phyloP scores from a whole-genome alignment of 2,797 vertebrate species.

The Esox masquinongy region DNA sequence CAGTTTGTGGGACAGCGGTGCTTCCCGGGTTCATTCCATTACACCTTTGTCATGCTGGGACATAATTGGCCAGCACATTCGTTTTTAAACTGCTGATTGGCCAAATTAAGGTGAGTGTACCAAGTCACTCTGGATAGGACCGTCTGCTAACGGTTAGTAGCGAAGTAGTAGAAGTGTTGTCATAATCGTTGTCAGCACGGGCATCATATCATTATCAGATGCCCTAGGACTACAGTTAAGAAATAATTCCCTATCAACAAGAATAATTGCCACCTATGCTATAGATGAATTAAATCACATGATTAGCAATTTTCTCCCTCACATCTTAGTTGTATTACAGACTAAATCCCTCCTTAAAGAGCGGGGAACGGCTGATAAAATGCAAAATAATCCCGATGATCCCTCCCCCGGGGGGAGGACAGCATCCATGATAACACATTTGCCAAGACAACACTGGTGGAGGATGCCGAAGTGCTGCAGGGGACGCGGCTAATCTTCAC shows the following conservation, averaged over 20 bases:
- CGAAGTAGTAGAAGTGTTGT: not conserved
- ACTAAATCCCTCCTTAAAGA: slow-evolving; percentile 40
- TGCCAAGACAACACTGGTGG: slow-evolving; percentile 36
- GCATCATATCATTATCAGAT: not conserved
- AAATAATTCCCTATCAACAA: slow-evolving; percentile 17
- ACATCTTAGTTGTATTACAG: slow-evolving; percentile 41
- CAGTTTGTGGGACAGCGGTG: too few species aligned
- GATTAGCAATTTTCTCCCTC: slow-evolving; percentile 16
- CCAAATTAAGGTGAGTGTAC: not conserved
- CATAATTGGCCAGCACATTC: too few species aligned
- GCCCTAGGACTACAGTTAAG: slow-evolving; percentile 1
- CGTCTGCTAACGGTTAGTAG: not conserved
- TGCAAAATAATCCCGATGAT: slow-evolving; percentile 49
- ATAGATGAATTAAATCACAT: slow-evolving; percentile 5
- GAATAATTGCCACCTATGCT: not conserved
- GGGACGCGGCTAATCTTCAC: slow-evolving; percentile 38
- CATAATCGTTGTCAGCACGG: not conserved
- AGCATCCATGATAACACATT: slow-evolving; percentile 39
- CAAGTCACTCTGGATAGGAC: too few species aligned
- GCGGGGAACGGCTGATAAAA: slow-evolving; percentile 30
- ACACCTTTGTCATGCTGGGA: too few species aligned
- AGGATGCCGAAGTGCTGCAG: slow-evolving; percentile 6
- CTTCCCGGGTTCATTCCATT: too few species aligned
- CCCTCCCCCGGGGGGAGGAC: slow-evolving; percentile 38
- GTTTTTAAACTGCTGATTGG: too few species aligned